phyloP scores from a whole-genome alignment of 2,113 vertebrate species.

The Heloderma charlesbogerti region DNA sequence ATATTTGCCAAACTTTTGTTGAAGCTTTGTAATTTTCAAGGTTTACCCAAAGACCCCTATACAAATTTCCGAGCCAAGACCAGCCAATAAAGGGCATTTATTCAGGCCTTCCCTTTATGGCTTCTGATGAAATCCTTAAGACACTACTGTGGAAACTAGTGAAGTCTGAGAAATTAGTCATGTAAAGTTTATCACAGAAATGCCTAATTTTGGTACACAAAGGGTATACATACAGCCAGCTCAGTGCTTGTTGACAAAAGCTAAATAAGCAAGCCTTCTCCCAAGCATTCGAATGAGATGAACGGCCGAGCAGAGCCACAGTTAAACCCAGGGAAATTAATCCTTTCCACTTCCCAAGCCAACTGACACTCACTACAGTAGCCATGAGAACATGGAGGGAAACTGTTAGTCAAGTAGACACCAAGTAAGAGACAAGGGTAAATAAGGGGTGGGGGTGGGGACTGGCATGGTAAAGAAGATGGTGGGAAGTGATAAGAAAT shows the following conservation, averaged over 20 bases:
- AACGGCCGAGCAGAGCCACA: not conserved
- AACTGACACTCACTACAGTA: slow-evolving; percentile 8
- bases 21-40: fast-evolving
- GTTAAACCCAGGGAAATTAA: slow-evolving; percentile 26
- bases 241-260: not conserved
- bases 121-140: not conserved
- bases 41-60: fast-evolving
- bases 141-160: slow-evolving; percentile 48
- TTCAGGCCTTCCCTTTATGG: slow-evolving; percentile 35
- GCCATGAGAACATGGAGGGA: slow-evolving; percentile 5
- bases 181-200: slow-evolving; percentile 28
- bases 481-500: not conserved
- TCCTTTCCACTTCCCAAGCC: slow-evolving; percentile 23
- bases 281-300: slow-evolving; percentile 26
- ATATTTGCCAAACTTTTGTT: not conserved
- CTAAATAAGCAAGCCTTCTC: slow-evolving; percentile 24
- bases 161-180: slow-evolving; percentile 2
- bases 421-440: not conserved
- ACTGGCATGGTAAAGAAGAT: not conserved
- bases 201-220: slow-evolving; percentile 43
- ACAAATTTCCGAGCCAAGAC: slow-evolving; percentile 53
- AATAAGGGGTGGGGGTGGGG: not conserved
- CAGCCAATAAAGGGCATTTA: not conserved
- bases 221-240: not conserved
- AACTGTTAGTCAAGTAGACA: not conserved